Percentiles rank a stretch among this genome's conserved stretches.
These are phyloP conservation scores for Tetranychus piercei DNA, from an alignment of 2,888 invertebrate genomes.

Conservation along the genomic window DNA sequence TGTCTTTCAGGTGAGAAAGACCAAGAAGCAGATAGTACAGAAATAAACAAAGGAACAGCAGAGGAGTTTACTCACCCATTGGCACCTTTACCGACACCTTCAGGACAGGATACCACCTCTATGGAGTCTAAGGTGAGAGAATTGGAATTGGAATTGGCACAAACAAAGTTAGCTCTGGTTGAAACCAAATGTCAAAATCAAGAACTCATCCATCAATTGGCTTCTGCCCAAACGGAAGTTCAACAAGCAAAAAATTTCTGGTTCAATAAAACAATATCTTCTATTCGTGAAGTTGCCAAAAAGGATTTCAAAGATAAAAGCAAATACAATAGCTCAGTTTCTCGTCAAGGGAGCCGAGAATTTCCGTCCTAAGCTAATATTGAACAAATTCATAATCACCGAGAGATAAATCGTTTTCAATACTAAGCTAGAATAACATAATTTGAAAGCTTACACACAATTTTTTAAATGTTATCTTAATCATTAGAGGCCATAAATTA, in stretches of 20 bases:
- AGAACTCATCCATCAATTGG: constrained; percentile 1
- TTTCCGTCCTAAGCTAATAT: too few species aligned
- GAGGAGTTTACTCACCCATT: too few species aligned
- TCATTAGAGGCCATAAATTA: too few species aligned
- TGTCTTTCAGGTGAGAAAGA: background rate
- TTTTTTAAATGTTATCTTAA: too few species aligned
- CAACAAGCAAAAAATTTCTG: constrained; percentile 3
- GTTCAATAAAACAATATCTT: constrained; percentile 1
- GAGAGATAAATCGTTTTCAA: too few species aligned
- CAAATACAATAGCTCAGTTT: background rate
- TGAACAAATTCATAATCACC: too few species aligned
- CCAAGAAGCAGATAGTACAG: too few species aligned
- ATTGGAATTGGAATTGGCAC: constrained; percentile 82
- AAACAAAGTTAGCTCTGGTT: constrained; percentile 87
- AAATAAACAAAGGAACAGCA: too few species aligned
- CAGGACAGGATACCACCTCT: background rate
- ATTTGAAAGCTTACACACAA: too few species aligned
- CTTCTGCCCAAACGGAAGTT: background rate
- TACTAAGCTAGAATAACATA: too few species aligned
- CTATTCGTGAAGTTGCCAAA: constrained; percentile 9
- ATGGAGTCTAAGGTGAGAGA: constrained; percentile 35
- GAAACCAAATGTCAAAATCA: constrained; percentile 79
- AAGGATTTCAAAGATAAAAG: background rate
- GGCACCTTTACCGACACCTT: too few species aligned
- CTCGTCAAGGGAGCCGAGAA: background rate